These are phyloP conservation scores for Hyposoter didymator DNA, from an alignment of 2,888 invertebrate species.

Conservation along the genomic window DNA sequence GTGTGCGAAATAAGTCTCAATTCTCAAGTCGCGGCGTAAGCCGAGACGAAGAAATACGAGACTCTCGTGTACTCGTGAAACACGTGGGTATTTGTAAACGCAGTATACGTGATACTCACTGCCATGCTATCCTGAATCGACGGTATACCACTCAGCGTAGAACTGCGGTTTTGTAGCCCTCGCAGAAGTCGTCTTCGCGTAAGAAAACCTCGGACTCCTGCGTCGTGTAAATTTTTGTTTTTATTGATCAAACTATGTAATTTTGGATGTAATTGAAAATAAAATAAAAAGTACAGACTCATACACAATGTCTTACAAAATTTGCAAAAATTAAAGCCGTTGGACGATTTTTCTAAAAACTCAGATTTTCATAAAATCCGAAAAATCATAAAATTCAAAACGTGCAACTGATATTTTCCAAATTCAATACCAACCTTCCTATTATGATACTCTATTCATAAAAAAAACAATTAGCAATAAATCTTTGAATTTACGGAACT, in stretches of 20 bases:
- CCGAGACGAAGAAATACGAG: constrained; percentile 61
- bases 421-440: too few relatives aligned
- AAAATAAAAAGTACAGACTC: too few relatives aligned
- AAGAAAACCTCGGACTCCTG: constrained; percentile 78
- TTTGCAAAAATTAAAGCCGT: too few relatives aligned
- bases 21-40: constrained; percentile 54
- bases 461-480: too few relatives aligned
- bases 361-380: too few relatives aligned
- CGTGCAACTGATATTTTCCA: too few relatives aligned
- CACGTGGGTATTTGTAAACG: constrained; percentile 10
- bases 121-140: constrained; percentile 74
- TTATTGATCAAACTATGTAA: constrained; percentile 11
- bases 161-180: constrained; percentile 69
- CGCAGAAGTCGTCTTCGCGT: constrained; percentile 74
- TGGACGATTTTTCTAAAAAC: too few relatives aligned
- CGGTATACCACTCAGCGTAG: constrained; percentile 73
- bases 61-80: constrained; percentile 35
- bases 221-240: background rate
- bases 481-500: too few relatives aligned
- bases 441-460: too few relatives aligned
- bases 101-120: constrained; percentile 69
- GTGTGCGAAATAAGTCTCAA: constrained; percentile 19
- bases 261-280: too few relatives aligned
- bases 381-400: too few relatives aligned
- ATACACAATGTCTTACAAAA: too few relatives aligned